Evolutionary conservation across 2,888 invertebrate genomes (phyloP).

Genomic region (Eristalis tenax): DNA sequence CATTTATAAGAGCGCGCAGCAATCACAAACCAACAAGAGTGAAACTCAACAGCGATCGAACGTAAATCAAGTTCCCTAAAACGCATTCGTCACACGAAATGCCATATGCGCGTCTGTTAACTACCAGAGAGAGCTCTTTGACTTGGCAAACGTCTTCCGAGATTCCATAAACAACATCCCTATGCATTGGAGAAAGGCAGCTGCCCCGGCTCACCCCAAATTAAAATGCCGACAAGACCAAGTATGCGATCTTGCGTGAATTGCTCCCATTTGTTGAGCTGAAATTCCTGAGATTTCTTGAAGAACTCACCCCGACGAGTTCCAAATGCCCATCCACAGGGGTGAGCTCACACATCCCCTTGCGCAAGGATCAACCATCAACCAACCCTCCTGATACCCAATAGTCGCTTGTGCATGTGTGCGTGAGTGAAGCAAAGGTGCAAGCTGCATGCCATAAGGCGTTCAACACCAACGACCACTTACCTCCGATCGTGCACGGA

Average conservation of each 20-base stretch:
- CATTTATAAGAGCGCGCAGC: not conserved
- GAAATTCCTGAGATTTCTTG: constrained; percentile 40
- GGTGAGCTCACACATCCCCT: not conserved
- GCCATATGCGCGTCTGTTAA: not conserved
- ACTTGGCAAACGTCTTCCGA: not conserved
- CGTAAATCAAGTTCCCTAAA: not conserved
- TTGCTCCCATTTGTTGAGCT: constrained; percentile 41
- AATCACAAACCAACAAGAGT: not conserved
- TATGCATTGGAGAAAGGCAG: not conserved
- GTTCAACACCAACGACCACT: constrained; percentile 24
- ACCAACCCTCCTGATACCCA: not conserved
- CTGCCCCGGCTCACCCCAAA: constrained; percentile 44
- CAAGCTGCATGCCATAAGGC: constrained; percentile 66
- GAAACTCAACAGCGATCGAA: not conserved
- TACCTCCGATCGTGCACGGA: constrained; percentile 49
- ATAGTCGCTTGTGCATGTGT: not conserved
- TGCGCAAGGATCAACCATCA: not conserved
- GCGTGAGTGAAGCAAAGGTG: constrained; percentile 31
- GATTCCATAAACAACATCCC: not conserved
- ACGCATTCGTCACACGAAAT: not conserved
- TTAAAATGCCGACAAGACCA: constrained; percentile 50
- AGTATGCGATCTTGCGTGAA: constrained; percentile 54
- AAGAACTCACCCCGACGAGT: constrained; percentile 19
- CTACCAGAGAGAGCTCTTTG: not conserved
- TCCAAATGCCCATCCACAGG: not conserved